These are phyloP conservation scores for Poecile atricapillus DNA, from an alignment of 2,113 vertebrate genomes.

Conservation along the genomic window DNA sequence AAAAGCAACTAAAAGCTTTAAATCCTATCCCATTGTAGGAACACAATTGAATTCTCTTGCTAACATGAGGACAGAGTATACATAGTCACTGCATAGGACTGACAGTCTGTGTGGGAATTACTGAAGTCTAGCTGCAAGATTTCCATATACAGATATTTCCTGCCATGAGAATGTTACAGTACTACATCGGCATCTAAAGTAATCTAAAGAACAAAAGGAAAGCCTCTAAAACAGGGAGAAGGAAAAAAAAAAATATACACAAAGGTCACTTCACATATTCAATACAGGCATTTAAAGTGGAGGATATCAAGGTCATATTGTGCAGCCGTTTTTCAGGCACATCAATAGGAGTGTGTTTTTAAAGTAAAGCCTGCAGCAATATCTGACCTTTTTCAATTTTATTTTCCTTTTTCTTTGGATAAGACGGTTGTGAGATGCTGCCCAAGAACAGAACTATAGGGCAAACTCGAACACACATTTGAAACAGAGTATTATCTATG, in stretches of 20 bases:
- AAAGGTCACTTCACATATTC: constrained; percentile 52
- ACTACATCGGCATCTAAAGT: constrained; percentile 38
- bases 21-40: constrained; percentile 57
- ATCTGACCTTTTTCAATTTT: neutral
- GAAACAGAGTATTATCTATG: neutral
- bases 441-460: neutral
- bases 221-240: constrained; percentile 34
- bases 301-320: constrained; percentile 3
- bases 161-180: neutral
- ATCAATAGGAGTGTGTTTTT: neutral
- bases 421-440: neutral
- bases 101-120: constrained; percentile 67
- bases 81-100: constrained; percentile 45
- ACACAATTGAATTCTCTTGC: constrained; percentile 51
- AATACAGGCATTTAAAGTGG: constrained; percentile 45
- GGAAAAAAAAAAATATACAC: neutral
- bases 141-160: constrained; percentile 54
- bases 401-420: neutral
- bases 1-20: constrained; percentile 62
- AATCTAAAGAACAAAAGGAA: constrained; percentile 50
- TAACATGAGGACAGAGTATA: constrained; percentile 47
- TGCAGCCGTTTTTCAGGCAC: constrained; percentile 23
- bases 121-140: constrained; percentile 64
- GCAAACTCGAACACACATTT: neutral
- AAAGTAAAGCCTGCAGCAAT: constrained; percentile 24